These are phyloP conservation scores for Dicranocentrus wangi DNA, from an alignment of 2,888 invertebrate genomes.

Conservation along the genomic window DNA sequence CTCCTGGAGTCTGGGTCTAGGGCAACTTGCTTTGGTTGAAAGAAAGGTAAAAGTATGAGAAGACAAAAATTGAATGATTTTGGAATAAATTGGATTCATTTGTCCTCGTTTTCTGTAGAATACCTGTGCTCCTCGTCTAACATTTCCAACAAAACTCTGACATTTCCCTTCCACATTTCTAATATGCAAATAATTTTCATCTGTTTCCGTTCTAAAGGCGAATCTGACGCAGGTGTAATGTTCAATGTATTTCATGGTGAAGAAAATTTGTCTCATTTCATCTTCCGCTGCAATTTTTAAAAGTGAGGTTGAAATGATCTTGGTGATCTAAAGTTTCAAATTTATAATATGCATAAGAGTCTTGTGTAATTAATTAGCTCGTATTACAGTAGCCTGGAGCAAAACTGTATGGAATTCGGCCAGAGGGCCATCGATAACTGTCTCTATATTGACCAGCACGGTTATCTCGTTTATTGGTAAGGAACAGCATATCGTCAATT, in stretches of 20 bases:
- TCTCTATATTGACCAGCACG: conserved; percentile 67
- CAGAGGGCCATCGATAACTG: conserved; percentile 68
- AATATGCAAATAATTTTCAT: conserved; percentile 59
- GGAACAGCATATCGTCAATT: conserved; percentile 69
- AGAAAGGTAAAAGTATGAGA: too few species aligned
- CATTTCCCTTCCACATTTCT: conserved; percentile 38
- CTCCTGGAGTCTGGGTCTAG: conserved; percentile 66
- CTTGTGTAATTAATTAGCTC: neutral
- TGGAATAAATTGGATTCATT: too few species aligned
- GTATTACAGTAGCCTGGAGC: conserved; percentile 68
- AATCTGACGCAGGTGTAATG: conserved; percentile 67
- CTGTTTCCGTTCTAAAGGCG: conserved; percentile 53
- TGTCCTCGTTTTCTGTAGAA: too few species aligned
- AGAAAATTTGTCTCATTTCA: conserved; percentile 68
- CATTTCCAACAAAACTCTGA: conserved; percentile 70
- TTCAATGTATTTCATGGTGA: conserved; percentile 68
- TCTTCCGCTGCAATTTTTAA: conserved; percentile 48
- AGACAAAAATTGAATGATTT: too few species aligned
- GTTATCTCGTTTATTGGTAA: conserved; percentile 42
- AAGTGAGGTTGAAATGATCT: neutral
- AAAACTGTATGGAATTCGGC: conserved; percentile 67
- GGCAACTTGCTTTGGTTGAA: conserved; percentile 67
- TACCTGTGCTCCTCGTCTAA: conserved; percentile 65
- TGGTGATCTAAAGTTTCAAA: neutral
- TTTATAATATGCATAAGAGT: neutral